phyloP scores from a whole-genome alignment of 2,113 vertebrate species.

The Psammodynastes pulverulentus region DNA sequence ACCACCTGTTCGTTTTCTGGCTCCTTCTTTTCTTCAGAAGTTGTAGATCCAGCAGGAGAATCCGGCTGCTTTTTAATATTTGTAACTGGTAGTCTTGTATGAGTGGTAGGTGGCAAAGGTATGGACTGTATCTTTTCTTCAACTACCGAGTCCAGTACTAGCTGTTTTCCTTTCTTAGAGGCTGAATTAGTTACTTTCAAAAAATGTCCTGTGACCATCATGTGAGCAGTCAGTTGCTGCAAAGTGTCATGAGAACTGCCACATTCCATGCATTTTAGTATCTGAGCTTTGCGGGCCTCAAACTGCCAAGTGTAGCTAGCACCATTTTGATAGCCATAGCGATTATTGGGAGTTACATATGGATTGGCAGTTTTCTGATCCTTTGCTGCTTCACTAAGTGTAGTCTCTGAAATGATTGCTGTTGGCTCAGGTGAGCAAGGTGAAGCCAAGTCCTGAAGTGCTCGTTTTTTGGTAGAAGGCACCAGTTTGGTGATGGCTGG shows the following conservation, averaged over 20 bases:
- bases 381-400: constrained; percentile 81
- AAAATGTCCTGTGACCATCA: constrained; percentile 99
- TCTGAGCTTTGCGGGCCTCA: constrained; percentile 96
- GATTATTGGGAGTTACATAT: constrained; percentile 97
- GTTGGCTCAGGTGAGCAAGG: constrained; percentile 91
- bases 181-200: constrained; percentile 97
- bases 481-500: constrained; percentile 93
- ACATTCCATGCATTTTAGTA: constrained; percentile 99
- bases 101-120: constrained; percentile 90
- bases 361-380: constrained; percentile 92
- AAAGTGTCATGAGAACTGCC: constrained; percentile 97
- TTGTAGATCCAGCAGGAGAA: constrained; percentile 73
- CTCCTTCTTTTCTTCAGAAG: constrained; percentile 79
- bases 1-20: constrained; percentile 70
- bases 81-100: constrained; percentile 82
- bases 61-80: constrained; percentile 82
- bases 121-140: constrained; percentile 98
- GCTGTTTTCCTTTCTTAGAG: constrained; percentile 96
- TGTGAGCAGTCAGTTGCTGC: constrained; percentile 97
- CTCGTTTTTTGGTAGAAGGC: constrained; percentile 93
- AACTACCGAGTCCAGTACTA: constrained; percentile 89
- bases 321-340: constrained; percentile 98
- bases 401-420: constrained; percentile 73
- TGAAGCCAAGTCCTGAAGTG: constrained; percentile 86
- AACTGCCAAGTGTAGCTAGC: constrained; percentile 99